phyloP scores from a whole-genome alignment of 2,888 invertebrate genomes.

The Osmoderma eremita region DNA sequence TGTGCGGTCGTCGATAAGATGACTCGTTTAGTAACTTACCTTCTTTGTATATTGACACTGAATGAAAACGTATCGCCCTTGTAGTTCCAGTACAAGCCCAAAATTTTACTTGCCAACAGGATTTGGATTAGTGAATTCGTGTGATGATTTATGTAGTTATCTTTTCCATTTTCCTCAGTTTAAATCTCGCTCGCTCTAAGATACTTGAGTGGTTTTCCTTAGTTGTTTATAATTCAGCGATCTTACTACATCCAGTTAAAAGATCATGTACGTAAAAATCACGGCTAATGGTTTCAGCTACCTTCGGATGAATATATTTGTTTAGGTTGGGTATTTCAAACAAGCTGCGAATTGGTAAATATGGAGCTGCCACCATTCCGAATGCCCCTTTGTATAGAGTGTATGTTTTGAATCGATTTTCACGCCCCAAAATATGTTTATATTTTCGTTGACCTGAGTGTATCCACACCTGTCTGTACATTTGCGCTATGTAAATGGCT shows the following conservation, averaged over 20 bases:
- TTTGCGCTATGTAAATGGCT: conserved; percentile 39
- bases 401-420: not conserved
- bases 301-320: conserved; percentile 9
- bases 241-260: conserved; percentile 8
- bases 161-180: conserved; percentile 9
- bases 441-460: conserved; percentile 7
- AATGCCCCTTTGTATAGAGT: conserved; percentile 25
- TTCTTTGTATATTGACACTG: not conserved
- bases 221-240: not conserved
- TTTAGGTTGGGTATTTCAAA: conserved; percentile 16
- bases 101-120: not conserved
- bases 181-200: conserved; percentile 10
- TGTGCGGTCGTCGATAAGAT: conserved; percentile 6
- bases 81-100: conserved; percentile 14
- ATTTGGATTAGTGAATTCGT: not conserved
- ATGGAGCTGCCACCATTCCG: conserved; percentile 19
- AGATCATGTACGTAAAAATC: conserved; percentile 41
- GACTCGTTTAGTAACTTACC: not conserved
- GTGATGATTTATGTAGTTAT: not conserved
- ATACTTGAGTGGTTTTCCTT: not conserved
- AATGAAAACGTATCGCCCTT: conserved; percentile 12
- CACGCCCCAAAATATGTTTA: conserved; percentile 40
- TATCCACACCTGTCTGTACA: conserved; percentile 40
- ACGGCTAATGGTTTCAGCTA: conserved; percentile 1
- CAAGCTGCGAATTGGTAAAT: conserved; percentile 16